phyloP scores from a whole-genome alignment of 2,888 invertebrate genomes.

The Pyrochroa serraticornis region DNA sequence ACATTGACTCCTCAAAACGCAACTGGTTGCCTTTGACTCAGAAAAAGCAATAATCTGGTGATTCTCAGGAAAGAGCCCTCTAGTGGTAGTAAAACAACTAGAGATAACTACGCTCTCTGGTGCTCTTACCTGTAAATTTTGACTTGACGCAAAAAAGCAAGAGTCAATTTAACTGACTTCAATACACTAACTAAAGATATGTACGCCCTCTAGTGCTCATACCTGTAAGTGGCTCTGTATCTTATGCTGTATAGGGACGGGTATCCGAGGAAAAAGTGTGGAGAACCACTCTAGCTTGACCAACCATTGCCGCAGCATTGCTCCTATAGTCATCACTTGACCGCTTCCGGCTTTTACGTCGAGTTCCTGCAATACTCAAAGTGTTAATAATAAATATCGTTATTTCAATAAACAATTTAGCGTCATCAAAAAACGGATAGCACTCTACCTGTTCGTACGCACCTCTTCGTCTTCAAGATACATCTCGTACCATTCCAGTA shows the following conservation, averaged over 20 bases:
- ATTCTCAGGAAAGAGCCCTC: too few species aligned
- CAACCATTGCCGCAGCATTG: constrained; percentile 89
- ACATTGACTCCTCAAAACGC: too few species aligned
- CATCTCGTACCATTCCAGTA: constrained; percentile 96
- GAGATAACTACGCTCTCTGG: too few species aligned
- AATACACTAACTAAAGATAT: background rate
- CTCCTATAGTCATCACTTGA: constrained; percentile 89
- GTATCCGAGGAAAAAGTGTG: constrained; percentile 97
- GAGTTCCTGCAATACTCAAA: constrained; percentile 69
- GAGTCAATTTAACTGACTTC: background rate
- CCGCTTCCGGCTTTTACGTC: constrained; percentile 99
- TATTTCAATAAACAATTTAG: background rate
- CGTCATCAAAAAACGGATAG: constrained; percentile 26
- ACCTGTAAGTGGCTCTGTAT: constrained; percentile 76
- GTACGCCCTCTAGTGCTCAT: constrained; percentile 25
- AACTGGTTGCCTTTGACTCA: too few species aligned
- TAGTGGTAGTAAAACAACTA: too few species aligned
- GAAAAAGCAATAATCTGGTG: too few species aligned
- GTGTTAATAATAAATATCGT: background rate
- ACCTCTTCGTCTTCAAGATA: constrained; percentile 96
- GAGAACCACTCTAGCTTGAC: constrained; percentile 99
- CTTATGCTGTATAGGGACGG: constrained; percentile 95
- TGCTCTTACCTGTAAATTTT: too few species aligned
- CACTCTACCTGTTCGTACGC: constrained; percentile 59
- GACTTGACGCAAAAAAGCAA: too few species aligned